Percentiles rank a stretch among this genome's conserved stretches.
Conservation (phyloP, 2,113 vertebrate genomes). For the Athene noctua region DNA sequence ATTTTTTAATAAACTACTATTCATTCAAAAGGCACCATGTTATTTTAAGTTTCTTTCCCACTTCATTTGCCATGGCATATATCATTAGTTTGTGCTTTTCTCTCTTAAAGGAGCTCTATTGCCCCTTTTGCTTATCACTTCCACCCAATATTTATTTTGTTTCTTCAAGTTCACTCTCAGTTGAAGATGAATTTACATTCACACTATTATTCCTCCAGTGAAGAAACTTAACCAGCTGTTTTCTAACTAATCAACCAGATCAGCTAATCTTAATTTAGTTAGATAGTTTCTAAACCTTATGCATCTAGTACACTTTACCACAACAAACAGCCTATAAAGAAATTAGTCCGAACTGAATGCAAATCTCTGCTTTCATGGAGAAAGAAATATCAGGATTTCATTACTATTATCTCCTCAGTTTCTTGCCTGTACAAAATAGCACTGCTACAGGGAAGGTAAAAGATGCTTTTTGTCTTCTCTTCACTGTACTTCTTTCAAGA, state of each 20-base stretch:
- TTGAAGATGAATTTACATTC: background rate
- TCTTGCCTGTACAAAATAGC: background rate
- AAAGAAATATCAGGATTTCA: background rate
- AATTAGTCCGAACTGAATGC: background rate
- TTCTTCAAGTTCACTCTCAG: background rate
- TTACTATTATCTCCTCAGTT: background rate
- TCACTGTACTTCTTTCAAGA: background rate
- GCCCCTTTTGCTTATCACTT: background rate
- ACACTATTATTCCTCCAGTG: background rate
- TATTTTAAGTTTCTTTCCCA: background rate
- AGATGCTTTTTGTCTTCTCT: background rate
- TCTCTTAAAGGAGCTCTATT: background rate
- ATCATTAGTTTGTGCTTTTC: background rate
- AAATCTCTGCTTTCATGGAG: background rate
- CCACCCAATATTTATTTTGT: background rate
- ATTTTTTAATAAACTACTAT: background rate
- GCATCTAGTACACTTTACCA: background rate
- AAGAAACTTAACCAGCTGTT: background rate
- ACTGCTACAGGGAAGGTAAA: slow-evolving; percentile 41
- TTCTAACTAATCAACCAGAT: background rate
- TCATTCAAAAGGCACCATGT: background rate
- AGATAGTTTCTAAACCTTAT: background rate
- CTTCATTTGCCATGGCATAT: background rate
- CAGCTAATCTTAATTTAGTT: background rate
- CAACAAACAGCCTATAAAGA: background rate